Base-by-base conservation (phyloP, 2,113 vertebrate species). In the Hiodon tergisus region DNA sequence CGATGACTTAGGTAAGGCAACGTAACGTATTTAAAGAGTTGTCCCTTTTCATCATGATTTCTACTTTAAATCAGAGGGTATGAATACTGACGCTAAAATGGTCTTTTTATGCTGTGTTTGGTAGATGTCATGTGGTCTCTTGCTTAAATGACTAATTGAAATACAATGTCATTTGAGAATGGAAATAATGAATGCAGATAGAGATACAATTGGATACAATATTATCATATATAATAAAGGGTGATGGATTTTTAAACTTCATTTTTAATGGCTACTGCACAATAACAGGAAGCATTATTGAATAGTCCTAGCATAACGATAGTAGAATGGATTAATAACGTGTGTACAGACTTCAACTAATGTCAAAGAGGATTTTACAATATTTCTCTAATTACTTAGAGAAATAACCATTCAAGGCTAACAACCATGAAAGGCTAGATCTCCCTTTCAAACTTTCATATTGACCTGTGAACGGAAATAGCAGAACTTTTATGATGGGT, bases 401-500 rank as follows among this genome's bases (percentile, higher is more conserved):
- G 31, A 31, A 31, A 31, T 31, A 31, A 31, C 76, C 48, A 8
- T 75, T 66, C 66, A 76, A 66, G 67, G 62, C 75, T 67, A 57
- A 66, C 59, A 9, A 69, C 10, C 70, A 71, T 80, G 71, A 78
- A 66, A 55, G 72, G 71, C 51, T 74, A 57, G 59, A 6, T 7
- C 74, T 52, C 16, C n/a, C 72, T 78, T 78, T 79, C 67, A 57
- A 75, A 58, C 76, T 66, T 72, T 84, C 80, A 83, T 73, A 79
- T 69, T 47, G 67, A 54, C 67, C 57, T 2, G 5, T 69, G 58
- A 76, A 73, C 59, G 60, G 67, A 69, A 63, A 74, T 81, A 78
- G 78, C 72, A 72, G 71, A 72, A 67, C 69, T 71, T 82, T 82
- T 83, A 72, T 61, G 78, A 69, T 54, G 54, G 31, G 58, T 52